Conservation (phyloP, 2,797 vertebrate species). For the Oophaga sylvatica region DNA sequence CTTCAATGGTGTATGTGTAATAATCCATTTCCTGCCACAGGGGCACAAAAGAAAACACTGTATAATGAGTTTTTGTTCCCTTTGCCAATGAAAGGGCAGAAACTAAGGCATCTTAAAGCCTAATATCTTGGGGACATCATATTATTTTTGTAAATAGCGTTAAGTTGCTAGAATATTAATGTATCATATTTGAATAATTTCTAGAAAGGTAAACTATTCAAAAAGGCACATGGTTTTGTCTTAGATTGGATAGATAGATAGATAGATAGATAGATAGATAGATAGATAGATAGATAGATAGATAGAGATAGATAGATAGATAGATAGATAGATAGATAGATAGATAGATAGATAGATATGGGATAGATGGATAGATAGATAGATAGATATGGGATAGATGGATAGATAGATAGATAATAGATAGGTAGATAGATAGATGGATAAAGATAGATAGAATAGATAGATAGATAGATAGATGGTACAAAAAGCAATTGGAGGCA, state of each 20-base stretch:
- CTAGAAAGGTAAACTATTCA: not conserved
- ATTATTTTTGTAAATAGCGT: slow-evolving; percentile 12
- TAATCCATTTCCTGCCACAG: slow-evolving; percentile 50
- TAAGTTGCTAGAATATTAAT: slow-evolving; percentile 13
- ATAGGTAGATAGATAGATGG: no score
- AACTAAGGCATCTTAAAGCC: not conserved
- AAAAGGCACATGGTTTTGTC: not conserved
- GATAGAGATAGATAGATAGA: not conserved
- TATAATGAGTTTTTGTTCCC: slow-evolving; percentile 32
- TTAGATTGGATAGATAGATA: not conserved
- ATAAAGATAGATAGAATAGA: no score
- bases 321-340: not conserved
- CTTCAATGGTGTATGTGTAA: slow-evolving; percentile 40
- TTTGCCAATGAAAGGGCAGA: slow-evolving; percentile 17
- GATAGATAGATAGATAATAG: no score
- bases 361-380: no score
- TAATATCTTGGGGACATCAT: slow-evolving; percentile 4
- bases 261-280: not conserved
- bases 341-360: not conserved
- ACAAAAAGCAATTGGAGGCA: no score
- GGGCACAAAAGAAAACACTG: slow-evolving; percentile 35
- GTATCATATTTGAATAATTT: not conserved
- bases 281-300: not conserved
- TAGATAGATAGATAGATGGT: no score
- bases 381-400: no score